Conservation (phyloP, 23 tunicate genomes). For the Styela clava region DNA sequence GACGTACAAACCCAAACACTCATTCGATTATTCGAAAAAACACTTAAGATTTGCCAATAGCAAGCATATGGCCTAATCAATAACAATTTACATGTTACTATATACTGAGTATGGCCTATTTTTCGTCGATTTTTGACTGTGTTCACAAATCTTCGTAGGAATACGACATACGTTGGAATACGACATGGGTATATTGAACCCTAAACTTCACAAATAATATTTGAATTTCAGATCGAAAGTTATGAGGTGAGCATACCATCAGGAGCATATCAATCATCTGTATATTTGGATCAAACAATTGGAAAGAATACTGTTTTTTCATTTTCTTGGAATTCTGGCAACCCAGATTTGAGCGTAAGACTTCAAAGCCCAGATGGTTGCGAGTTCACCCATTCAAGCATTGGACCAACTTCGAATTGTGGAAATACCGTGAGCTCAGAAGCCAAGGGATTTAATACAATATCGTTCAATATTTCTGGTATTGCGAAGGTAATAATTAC, state of each 20-base stretch:
- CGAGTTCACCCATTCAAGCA: conserved; percentile 28
- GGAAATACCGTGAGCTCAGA: conserved; percentile 12
- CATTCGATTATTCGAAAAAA: too few relatives aligned
- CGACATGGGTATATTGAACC: too few relatives aligned
- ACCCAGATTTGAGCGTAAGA: conserved; percentile 10
- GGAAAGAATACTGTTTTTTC: conserved; percentile 53
- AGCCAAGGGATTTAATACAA: conserved; percentile 17
- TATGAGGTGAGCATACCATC: not conserved
- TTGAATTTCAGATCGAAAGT: not conserved
- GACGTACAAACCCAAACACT: too few relatives aligned
- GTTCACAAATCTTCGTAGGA: too few relatives aligned
- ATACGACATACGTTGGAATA: too few relatives aligned
- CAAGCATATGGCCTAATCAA: too few relatives aligned
- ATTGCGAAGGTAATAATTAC: conserved; percentile 36
- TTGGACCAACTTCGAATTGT: conserved; percentile 10
- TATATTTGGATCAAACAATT: conserved; percentile 37
- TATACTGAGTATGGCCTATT: too few relatives aligned
- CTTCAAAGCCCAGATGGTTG: conserved; percentile 38
- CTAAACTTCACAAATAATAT: too few relatives aligned
- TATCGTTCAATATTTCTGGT: conserved; percentile 46
- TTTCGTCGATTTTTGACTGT: too few relatives aligned
- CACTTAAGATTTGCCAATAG: too few relatives aligned
- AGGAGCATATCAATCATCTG: conserved; percentile 3
- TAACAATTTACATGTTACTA: too few relatives aligned
- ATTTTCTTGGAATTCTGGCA: conserved; percentile 38